phyloP scores from a whole-genome alignment of 2,888 invertebrate species.

The Drepana falcataria region DNA sequence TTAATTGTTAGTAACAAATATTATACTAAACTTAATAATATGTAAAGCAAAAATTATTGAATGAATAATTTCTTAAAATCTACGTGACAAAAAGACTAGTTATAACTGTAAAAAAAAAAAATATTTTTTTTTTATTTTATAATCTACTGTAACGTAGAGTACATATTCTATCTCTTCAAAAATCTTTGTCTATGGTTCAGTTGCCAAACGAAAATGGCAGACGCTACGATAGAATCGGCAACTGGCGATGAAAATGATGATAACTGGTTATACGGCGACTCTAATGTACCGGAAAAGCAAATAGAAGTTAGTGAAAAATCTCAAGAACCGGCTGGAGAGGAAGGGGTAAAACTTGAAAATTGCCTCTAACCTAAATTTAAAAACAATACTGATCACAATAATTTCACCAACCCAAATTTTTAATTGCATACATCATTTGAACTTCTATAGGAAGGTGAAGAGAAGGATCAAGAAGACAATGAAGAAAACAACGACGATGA shows the following conservation, averaged over 20 bases:
- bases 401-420: too few relatives aligned
- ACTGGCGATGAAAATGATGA: conserved; percentile 86
- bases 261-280: conserved; percentile 92
- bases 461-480: conserved; percentile 69
- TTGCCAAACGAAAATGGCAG: conserved; percentile 50
- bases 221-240: conserved; percentile 52
- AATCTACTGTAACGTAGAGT: too few relatives aligned
- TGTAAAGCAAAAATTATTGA: too few relatives aligned
- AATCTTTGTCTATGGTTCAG: too few relatives aligned
- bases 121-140: too few relatives aligned
- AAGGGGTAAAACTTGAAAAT: conserved; percentile 9
- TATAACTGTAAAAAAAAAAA: too few relatives aligned
- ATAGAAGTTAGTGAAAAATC: conserved; percentile 32
- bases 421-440: background rate
- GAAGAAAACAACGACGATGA: conserved; percentile 72
- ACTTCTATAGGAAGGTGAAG: conserved; percentile 46
- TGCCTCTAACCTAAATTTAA: conserved; percentile 2
- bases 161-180: too few relatives aligned
- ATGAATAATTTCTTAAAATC: too few relatives aligned
- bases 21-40: too few relatives aligned
- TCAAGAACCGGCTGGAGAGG: conserved; percentile 17
- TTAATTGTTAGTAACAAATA: too few relatives aligned
- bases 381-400: background rate
- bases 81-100: too few relatives aligned
- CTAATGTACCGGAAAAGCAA: conserved; percentile 61